These are phyloP conservation scores for Streptopelia turtur DNA, from an alignment of 2,797 vertebrate species.

Conservation along the genomic window DNA sequence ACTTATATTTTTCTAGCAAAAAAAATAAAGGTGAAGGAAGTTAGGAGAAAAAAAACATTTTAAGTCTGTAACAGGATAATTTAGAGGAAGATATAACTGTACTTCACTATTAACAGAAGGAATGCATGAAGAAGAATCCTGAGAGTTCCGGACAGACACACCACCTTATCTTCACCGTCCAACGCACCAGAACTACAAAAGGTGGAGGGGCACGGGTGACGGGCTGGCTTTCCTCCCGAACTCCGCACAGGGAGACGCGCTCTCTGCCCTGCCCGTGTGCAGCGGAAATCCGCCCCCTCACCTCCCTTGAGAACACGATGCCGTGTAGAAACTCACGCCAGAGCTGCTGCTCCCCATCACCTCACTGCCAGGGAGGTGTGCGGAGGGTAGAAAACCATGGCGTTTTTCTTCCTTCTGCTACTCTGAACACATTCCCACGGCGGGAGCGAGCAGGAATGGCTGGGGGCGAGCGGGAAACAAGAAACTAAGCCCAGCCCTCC, in stretches of 20 bases:
- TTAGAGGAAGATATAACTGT: neutral
- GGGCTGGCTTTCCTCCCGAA: neutral
- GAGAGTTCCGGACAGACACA: neutral
- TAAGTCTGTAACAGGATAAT: accelerated
- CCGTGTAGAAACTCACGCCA: accelerated
- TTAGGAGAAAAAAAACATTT: neutral
- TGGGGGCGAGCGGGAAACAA: too few relatives aligned
- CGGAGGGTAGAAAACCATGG: accelerated
- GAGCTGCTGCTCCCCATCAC: accelerated
- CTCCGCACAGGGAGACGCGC: accelerated
- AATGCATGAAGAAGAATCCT: accelerated
- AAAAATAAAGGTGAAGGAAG: neutral
- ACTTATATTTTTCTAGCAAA: neutral
- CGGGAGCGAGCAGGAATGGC: accelerated
- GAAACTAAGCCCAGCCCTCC: too few relatives aligned
- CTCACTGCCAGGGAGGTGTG: neutral
- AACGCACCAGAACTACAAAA: accelerated
- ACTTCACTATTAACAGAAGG: neutral
- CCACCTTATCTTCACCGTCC: neutral
- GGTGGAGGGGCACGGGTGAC: accelerated
- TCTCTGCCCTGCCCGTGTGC: accelerated
- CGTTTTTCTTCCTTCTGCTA: neutral
- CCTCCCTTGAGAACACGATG: neutral
- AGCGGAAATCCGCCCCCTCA: neutral
- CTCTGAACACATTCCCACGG: accelerated